Evolutionary conservation across 1,140 invertebrate species (phyloP), one percentile per base, ranked within the genome.

Genomic region (Hylyphantes graminicola): DNA sequence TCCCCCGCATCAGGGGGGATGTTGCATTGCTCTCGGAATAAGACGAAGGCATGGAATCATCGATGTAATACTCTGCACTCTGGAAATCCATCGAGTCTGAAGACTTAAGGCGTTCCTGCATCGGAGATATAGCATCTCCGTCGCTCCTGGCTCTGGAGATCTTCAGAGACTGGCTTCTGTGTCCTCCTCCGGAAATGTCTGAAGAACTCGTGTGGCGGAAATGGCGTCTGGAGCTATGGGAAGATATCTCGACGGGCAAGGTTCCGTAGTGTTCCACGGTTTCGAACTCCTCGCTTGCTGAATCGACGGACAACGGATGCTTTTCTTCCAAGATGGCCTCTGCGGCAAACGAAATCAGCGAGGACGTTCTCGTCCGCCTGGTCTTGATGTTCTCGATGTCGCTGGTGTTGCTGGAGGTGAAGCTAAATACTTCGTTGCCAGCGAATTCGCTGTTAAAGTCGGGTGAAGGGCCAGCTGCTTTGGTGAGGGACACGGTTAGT

Each of bases 21-120:
- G 87, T 87, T 11, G 84, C 86, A 74, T 81, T 88, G 63, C 87
- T 87, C 63, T 90, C 90, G 0, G 89, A 88, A 59, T 89, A 90
- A 17, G 90, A 90, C 15, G 90, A 90, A 48, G 90, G 90, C 89
- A 91, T 89, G 57, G 94, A 95, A 89, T 95, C 95, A 88, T 96
- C 94, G 90, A 96, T 94, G 91, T 95, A 96, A 92, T 94, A 95
- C 87, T 95, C 94, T 76, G 94, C 93, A 87, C 92, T 93, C 87
- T 93, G 91, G 90, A 95, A 95, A 89, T 95, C 94, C 54, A 50
- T 51, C 48, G 84, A 85, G 53, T 85, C 82, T 68, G 82, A 67
- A 68, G 82, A 76, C 21, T 77, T 85, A 21, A 85, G 61, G 0
- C 73, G 53, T 61, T 85, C 82, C 19, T 70, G 73, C 19, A 77